phyloP scores from a whole-genome alignment of 2,113 vertebrate genomes.

The Calidris pugnax region DNA sequence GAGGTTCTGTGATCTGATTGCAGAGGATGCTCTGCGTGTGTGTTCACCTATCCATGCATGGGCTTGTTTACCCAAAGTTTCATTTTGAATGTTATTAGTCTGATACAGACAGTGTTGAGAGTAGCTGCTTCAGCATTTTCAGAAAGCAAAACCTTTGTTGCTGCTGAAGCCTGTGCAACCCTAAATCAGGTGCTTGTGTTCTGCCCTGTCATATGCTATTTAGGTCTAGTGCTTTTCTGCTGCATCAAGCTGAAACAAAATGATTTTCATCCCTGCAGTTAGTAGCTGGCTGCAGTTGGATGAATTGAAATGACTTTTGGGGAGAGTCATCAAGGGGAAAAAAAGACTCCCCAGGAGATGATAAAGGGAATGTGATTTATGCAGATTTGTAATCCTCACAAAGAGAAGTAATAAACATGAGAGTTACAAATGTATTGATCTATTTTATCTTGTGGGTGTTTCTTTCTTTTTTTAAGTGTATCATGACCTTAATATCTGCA shows the following conservation, averaged over 20 bases:
- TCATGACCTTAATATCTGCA: background rate
- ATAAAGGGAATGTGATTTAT: background rate
- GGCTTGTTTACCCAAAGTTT: rapidly evolving
- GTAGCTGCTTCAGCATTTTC: background rate
- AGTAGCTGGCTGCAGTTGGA: background rate
- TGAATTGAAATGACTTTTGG: slow-evolving; percentile 45
- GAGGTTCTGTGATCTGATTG: background rate
- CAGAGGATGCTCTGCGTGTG: background rate
- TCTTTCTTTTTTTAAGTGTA: background rate
- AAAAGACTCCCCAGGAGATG: background rate
- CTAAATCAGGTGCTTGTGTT: slow-evolving; percentile 24
- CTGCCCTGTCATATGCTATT: slow-evolving; percentile 42
- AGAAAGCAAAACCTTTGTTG: background rate
- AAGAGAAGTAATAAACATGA: background rate
- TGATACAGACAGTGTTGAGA: background rate
- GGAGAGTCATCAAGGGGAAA: background rate
- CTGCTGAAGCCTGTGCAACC: background rate
- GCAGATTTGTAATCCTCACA: background rate
- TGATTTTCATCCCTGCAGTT: slow-evolving; percentile 54
- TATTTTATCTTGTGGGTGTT: background rate
- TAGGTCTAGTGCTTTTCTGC: slow-evolving; percentile 16
- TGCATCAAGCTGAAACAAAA: slow-evolving; percentile 47
- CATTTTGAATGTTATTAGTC: background rate
- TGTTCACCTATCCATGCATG: background rate
- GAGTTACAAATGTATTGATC: background rate